These are phyloP conservation scores for Schlechtendalia chinensis DNA, from an alignment of 1,140 invertebrate genomes.

Conservation along the genomic window DNA sequence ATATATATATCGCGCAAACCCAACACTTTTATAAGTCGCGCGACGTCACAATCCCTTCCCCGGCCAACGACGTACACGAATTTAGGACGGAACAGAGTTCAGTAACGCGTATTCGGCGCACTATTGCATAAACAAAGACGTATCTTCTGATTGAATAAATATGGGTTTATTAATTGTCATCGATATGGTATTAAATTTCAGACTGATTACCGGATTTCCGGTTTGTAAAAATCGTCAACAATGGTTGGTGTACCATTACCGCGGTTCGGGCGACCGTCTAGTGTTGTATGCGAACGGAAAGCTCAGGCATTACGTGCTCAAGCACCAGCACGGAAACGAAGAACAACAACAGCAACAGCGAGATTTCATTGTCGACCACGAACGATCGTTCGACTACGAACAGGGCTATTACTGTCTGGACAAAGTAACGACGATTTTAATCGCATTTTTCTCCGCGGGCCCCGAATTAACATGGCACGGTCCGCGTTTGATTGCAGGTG, in stretches of 20 bases:
- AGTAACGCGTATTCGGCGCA: no score
- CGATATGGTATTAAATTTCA: conserved; percentile 51
- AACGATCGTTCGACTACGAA: conserved; percentile 62
- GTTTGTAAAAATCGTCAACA: conserved; percentile 68
- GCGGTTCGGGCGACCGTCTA: conserved; percentile 62
- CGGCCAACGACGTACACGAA: no score
- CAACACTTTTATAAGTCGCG: no score
- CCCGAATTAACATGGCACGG: no score
- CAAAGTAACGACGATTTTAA: conserved; percentile 62
- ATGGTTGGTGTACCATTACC: conserved; percentile 71
- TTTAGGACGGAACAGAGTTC: no score
- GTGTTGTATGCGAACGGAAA: conserved; percentile 67
- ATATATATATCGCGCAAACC: no score
- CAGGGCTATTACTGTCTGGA: conserved; percentile 76
- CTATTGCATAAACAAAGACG: no score
- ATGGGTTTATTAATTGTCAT: no score
- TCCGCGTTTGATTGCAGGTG: no score
- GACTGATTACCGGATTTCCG: conserved; percentile 66
- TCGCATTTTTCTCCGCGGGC: no score
- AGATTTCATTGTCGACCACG: conserved; percentile 57
- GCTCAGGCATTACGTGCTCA: conserved; percentile 68
- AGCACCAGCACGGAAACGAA: conserved; percentile 57
- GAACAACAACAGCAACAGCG: conserved; percentile 50
- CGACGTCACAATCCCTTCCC: no score
- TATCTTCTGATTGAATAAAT: no score